Conservation (phyloP, 2,888 invertebrate species). For the Nomada goodeniana region DNA sequence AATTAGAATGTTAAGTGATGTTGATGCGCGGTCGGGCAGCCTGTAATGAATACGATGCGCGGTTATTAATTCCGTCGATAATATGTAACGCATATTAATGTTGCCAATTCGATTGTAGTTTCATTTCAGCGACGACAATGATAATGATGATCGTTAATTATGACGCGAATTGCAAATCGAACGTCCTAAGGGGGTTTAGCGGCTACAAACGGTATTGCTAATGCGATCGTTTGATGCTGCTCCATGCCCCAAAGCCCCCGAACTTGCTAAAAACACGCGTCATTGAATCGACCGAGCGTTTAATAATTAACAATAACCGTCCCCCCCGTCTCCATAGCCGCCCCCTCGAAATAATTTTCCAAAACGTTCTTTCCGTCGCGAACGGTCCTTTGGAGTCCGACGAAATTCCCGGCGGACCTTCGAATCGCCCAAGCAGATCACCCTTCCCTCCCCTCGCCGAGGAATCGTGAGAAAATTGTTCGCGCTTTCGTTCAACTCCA, state of each 20-base stretch:
- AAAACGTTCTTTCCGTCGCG: neutral
- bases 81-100: slow-evolving; percentile 56
- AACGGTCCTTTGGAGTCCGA: too few relatives aligned
- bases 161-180: slow-evolving; percentile 48
- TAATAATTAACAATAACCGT: too few relatives aligned
- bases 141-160: slow-evolving; percentile 60
- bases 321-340: neutral
- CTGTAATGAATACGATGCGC: slow-evolving; percentile 14
- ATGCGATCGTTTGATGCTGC: slow-evolving; percentile 9
- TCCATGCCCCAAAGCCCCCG: neutral
- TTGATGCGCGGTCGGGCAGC: neutral
- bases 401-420: too few relatives aligned
- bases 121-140: slow-evolving; percentile 50
- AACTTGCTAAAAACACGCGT: slow-evolving; percentile 11
- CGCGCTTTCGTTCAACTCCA: neutral
- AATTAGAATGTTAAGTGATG: slow-evolving; percentile 47
- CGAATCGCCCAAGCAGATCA: too few relatives aligned
- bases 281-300: too few relatives aligned
- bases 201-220: neutral
- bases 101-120: slow-evolving; percentile 58
- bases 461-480: neutral
- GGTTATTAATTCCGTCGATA: slow-evolving; percentile 45
- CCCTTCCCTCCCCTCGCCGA: neutral
- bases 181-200: slow-evolving; percentile 27
- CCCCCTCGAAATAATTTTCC: neutral